Evolutionary conservation across 1,140 invertebrate species (phyloP).

Genomic region (Drosophila pachea): DNA sequence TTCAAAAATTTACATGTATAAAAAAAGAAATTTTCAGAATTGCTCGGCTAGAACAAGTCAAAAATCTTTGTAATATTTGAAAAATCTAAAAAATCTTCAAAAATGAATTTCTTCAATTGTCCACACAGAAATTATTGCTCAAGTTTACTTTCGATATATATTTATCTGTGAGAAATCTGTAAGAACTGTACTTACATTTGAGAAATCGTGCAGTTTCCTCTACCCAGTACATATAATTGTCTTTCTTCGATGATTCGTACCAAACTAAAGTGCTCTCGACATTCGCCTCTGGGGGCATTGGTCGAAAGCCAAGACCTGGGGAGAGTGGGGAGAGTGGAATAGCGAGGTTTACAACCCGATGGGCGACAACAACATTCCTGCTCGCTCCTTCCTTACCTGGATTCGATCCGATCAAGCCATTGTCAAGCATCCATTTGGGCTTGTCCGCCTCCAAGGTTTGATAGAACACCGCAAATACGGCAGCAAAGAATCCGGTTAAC

Average conservation of each 20-base stretch:
- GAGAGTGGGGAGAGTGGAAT: slow-evolving; percentile 17
- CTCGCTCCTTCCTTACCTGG: slow-evolving; percentile 83
- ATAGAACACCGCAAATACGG: slow-evolving; percentile 94
- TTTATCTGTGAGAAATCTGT: too few relatives aligned
- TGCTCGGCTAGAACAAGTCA: background rate
- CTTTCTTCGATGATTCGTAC: slow-evolving; percentile 89
- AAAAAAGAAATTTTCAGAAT: background rate
- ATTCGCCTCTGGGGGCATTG: slow-evolving; percentile 92
- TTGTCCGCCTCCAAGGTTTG: slow-evolving; percentile 91
- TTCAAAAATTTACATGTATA: background rate
- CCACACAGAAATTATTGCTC: too few relatives aligned
- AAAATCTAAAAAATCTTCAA: slow-evolving; percentile 6
- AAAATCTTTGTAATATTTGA: background rate
- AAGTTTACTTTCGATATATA: too few relatives aligned
- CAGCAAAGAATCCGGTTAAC: slow-evolving; percentile 93
- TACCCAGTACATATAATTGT: slow-evolving; percentile 90
- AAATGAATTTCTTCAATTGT: background rate
- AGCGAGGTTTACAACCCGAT: too few relatives aligned
- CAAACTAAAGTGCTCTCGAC: slow-evolving; percentile 96
- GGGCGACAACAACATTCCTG: too few relatives aligned
- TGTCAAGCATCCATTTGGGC: slow-evolving; percentile 91
- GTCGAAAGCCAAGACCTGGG: slow-evolving; percentile 93
- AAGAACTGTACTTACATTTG: slow-evolving; percentile 70
- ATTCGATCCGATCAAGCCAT: slow-evolving; percentile 93
- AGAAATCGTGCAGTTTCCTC: slow-evolving; percentile 81